Evolutionary conservation across 2,113 vertebrate species (phyloP), one percentile per base, ranked within the genome.

Genomic region (Tragulus kanchil): DNA sequence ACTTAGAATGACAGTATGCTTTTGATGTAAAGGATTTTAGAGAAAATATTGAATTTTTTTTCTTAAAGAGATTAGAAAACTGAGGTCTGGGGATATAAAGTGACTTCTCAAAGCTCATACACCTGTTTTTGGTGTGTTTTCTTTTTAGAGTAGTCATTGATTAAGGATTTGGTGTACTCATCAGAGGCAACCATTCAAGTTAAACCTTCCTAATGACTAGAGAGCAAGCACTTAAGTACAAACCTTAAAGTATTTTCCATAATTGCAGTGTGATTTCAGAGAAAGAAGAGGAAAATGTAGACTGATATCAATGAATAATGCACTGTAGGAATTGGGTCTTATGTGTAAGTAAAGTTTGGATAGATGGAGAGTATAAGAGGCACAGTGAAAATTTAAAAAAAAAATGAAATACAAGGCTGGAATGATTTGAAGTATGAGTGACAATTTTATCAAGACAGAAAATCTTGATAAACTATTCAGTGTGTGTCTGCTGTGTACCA

Each of bases 1-100:
- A 26, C 14, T 21, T 61, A 69, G 25, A 83, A 21, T 50, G 48
- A 25, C 54, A 62, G 11, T n/a, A 71, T 90, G 28, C 54, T 93
- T 94, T 83, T 88, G 21, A 92, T 88, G 14, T 45, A 75, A 84
- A 61, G 10, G 26, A 82, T 69, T 69, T 88, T 77, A 81, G 58
- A 90, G 50, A 93, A 94, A 94, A 94, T 45, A 28, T 1, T 92
- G 50, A n/a, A 65, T 85, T n/a, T 92, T 95, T 90, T 52, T 93
- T 95, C 62, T 52, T 19, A 93, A 36, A 81, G 36, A 89, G 54
- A 79, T 95, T 89, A 36, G 9, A 91, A 93, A 96, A 62, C 91
- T 67, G 62, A 94, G 42, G 15, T 69, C n/a, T 52, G 28, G 0
- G 36, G 85, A 58, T 14, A 31, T 90, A 42, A 97, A 48, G 16